Percentiles rank a stretch among this genome's conserved stretches.
Conservation (phyloP, 2,888 invertebrate species). For the Lepidocyrtinus sp. region DNA sequence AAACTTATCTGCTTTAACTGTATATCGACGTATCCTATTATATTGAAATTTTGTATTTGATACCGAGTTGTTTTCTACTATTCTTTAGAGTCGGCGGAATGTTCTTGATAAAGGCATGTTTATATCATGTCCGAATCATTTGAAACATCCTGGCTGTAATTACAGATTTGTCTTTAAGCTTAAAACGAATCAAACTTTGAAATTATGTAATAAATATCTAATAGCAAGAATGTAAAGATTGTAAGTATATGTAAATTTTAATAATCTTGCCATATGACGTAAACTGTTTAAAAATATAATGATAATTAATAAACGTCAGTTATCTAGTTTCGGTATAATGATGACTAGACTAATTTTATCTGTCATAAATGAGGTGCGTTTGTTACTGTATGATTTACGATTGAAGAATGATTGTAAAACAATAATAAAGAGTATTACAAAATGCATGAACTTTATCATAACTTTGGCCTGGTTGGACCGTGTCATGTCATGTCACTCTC, state of each 20-base stretch:
- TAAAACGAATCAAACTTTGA: too few relatives aligned
- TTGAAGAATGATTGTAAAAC: constrained; percentile 49
- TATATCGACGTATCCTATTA: too few relatives aligned
- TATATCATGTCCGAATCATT: too few relatives aligned
- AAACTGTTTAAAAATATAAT: background rate
- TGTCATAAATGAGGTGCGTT: background rate
- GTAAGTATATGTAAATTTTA: too few relatives aligned
- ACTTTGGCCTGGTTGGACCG: background rate
- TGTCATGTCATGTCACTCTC: background rate
- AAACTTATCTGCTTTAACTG: background rate
- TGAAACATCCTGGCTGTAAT: too few relatives aligned
- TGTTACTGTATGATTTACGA: constrained; percentile 25
- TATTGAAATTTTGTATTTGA: background rate
- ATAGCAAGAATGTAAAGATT: too few relatives aligned
- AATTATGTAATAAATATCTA: too few relatives aligned
- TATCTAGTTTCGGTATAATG: background rate
- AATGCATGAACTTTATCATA: constrained; percentile 17
- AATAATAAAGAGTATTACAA: constrained; percentile 51
- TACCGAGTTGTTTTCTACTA: constrained; percentile 14
- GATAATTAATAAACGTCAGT: background rate
- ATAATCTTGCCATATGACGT: background rate
- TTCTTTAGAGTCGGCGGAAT: background rate
- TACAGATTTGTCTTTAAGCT: too few relatives aligned
- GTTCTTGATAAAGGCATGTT: too few relatives aligned
- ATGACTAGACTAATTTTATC: constrained; percentile 14